These are phyloP conservation scores for Sinocyclocheilus maitianheensis DNA, from an alignment of 2,113 vertebrate species.

Conservation along the genomic window DNA sequence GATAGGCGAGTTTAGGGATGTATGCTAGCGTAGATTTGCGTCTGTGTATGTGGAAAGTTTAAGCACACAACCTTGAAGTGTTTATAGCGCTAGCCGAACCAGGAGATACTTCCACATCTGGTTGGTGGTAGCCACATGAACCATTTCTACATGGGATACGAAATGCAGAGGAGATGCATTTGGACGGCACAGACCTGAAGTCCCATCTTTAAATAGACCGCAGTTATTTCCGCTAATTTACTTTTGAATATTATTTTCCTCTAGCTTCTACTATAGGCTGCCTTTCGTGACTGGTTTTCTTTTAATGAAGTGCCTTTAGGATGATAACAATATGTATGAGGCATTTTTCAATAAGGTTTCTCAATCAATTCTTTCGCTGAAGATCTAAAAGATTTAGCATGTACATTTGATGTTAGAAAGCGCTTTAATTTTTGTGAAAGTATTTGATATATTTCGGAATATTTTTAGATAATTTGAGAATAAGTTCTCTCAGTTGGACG, in stretches of 20 bases:
- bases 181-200: not conserved
- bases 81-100: not conserved
- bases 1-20: slow-evolving; percentile 19
- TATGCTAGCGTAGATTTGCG: slow-evolving; percentile 51
- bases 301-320: slow-evolving; percentile 92
- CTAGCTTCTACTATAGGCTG: slow-evolving; percentile 63
- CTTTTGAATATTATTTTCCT: not conserved
- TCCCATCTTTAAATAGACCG: not conserved
- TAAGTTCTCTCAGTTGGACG: not conserved
- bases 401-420: slow-evolving; percentile 1
- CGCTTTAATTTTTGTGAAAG: slow-evolving; percentile 1
- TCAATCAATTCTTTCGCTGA: not conserved
- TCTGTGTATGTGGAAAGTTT: slow-evolving; percentile 9
- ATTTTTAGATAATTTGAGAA: not conserved
- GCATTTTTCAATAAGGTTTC: slow-evolving; percentile 63
- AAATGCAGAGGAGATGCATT: not conserved
- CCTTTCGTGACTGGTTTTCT: slow-evolving; percentile 50
- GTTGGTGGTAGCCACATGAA: not conserved
- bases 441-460: slow-evolving; percentile 7
- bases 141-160: not conserved
- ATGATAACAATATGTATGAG: slow-evolving; percentile 70
- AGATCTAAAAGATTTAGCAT: slow-evolving; percentile 2
- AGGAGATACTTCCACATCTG: not conserved
- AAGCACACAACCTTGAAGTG: not conserved
- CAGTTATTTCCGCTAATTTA: slow-evolving; percentile 2